Conservation (phyloP, 2,888 invertebrate genomes). For the Chymomyza fuscimana region DNA sequence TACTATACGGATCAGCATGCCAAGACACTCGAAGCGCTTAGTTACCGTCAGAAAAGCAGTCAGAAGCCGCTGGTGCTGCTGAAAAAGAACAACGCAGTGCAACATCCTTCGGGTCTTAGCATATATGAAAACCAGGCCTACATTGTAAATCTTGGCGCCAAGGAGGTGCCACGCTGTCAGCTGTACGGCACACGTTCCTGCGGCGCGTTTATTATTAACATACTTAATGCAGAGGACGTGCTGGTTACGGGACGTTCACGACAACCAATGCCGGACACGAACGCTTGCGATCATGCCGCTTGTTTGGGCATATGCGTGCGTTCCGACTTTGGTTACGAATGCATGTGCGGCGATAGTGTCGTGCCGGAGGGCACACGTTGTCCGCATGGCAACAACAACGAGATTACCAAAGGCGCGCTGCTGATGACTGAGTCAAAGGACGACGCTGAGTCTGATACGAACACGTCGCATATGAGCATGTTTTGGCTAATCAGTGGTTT, state of each 20-base stretch:
- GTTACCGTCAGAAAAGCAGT: constrained; percentile 71
- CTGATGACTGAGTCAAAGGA: constrained; percentile 17
- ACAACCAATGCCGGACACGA: constrained; percentile 80
- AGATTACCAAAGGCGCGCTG: constrained; percentile 39
- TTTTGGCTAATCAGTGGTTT: constrained; percentile 9
- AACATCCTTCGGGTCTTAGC: constrained; percentile 84
- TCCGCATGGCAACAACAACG: constrained; percentile 55
- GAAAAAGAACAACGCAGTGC: constrained; percentile 79
- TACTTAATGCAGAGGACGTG: constrained; percentile 81
- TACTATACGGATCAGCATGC: constrained; percentile 88
- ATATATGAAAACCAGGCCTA: constrained; percentile 89
- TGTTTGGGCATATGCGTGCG: constrained; percentile 85
- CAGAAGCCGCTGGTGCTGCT: constrained; percentile 79
- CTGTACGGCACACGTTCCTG: constrained; percentile 82
- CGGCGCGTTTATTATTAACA: constrained; percentile 79
- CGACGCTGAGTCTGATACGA: not conserved
- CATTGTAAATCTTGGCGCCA: constrained; percentile 83
- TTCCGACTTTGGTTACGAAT: constrained; percentile 80
- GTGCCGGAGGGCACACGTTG: constrained; percentile 77
- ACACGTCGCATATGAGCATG: not conserved
- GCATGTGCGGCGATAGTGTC: constrained; percentile 81
- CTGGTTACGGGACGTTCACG: constrained; percentile 81
- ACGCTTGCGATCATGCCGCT: constrained; percentile 81
- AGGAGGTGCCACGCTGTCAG: constrained; percentile 83
- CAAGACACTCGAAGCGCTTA: constrained; percentile 81